Percentiles rank a stretch among this genome's conserved stretches.
Evolutionary conservation across 2,888 invertebrate genomes (phyloP).

Genomic region (Eupsilia transversa): DNA sequence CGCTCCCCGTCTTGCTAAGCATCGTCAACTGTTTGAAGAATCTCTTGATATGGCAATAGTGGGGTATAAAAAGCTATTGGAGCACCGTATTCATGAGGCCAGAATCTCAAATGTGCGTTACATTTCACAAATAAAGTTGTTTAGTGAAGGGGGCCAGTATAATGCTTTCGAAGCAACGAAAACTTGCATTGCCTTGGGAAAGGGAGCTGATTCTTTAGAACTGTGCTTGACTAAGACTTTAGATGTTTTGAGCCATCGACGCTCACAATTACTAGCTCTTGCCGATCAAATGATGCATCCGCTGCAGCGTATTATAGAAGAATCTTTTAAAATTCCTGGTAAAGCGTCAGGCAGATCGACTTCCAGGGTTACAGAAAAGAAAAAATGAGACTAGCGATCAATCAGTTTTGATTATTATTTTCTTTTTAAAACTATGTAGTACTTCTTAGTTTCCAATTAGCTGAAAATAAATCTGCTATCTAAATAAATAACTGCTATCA

Average conservation of each 20-base stretch:
- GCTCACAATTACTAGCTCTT: conserved; percentile 71
- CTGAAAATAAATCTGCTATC: neutral
- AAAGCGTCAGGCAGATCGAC: conserved; percentile 61
- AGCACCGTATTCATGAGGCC: conserved; percentile 79
- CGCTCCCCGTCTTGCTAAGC: conserved; percentile 75
- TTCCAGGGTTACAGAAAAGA: conserved; percentile 68
- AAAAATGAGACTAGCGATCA: conserved; percentile 61
- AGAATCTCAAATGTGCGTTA: conserved; percentile 83
- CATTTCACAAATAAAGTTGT: conserved; percentile 76
- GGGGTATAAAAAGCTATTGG: conserved; percentile 71
- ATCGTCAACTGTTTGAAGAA: conserved; percentile 76
- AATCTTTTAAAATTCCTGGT: conserved; percentile 66
- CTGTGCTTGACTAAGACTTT: conserved; percentile 68
- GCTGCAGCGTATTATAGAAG: conserved; percentile 73
- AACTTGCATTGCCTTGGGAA: conserved; percentile 71
- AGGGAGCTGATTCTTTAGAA: conserved; percentile 79
- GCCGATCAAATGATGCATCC: conserved; percentile 76
- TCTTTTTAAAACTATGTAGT: neutral
- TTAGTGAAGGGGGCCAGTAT: conserved; percentile 80
- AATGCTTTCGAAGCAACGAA: conserved; percentile 77
- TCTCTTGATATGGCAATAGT: conserved; percentile 75
- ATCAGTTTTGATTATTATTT: too few species aligned
- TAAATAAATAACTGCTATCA: too few species aligned
- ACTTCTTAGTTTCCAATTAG: neutral
- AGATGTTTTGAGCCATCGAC: conserved; percentile 76